Evolutionary conservation across 2,888 invertebrate genomes (phyloP), one percentile per base, ranked within the genome.

Genomic region (Nomada hirtipes): DNA sequence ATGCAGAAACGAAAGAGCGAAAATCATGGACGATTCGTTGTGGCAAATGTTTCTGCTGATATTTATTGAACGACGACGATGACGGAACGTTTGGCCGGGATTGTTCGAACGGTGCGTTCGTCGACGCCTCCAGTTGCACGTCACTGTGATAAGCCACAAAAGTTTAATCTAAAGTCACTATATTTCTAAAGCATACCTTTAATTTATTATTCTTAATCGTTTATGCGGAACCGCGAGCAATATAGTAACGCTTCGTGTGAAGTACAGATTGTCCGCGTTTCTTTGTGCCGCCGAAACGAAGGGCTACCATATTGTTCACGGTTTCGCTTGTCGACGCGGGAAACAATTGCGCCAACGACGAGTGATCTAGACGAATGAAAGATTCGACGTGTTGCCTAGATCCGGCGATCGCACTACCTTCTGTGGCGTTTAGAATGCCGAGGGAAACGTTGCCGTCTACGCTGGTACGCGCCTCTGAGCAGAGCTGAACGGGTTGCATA

Each of bases 201-300:
- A 36, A 86, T 82, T 89, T 89, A 89, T 89, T 89, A 67, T 76
- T 23, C 57, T 61, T 81, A 79, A 87, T 86, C 69, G 84, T 81
- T 76, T 70, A 74, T 55, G 57, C 68, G 67, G 69, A 29, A 36
- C 55, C 36, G 7, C 13, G 52, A 55, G 55, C 11, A n/a, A 55
- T 20, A n/a, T 61, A 68, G 63, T 67, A 55, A 53, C 53, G 42
- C 64, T 20, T 68, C 63, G 44, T 52, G 2, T 4, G 1, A 57
- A 47, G 42, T 13, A 20, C 57, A 11, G 20, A 36, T 36, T 36
- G 36, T 23, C 4, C 23, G 2, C 20, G 23, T 57, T 64, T 50
- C 20, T 1, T 20, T 0, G 2, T 26, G 50, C 20, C 3, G 13
- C 10, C n/a, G 2, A 29, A 4, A 29, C 9, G 42, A 44, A 13